Conservation (phyloP, 2,888 invertebrate genomes). For the Ochropleura leucogaster region DNA sequence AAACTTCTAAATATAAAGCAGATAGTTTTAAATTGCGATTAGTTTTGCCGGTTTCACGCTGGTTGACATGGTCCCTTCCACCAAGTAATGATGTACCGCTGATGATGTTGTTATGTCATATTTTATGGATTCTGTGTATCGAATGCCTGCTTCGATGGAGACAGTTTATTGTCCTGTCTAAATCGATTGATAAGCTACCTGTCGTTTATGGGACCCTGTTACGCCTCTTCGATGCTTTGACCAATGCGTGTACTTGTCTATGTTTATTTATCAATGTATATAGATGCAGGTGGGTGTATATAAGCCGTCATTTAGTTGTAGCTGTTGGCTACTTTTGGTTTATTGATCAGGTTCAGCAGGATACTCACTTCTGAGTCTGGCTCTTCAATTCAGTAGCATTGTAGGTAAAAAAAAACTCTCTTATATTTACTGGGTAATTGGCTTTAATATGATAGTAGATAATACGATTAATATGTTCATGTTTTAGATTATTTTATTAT, state of each 20-base stretch:
- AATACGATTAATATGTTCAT: too few species aligned
- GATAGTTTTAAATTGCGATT: constrained; percentile 72
- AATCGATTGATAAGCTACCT: constrained; percentile 43
- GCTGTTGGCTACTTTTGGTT: constrained; percentile 4
- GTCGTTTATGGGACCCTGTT: constrained; percentile 44
- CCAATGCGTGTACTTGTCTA: constrained; percentile 16
- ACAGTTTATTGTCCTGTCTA: constrained; percentile 59
- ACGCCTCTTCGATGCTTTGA: constrained; percentile 54
- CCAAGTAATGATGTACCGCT: constrained; percentile 39
- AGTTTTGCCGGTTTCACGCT: constrained; percentile 65
- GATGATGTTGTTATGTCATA: constrained; percentile 48
- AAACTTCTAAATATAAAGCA: constrained; percentile 78
- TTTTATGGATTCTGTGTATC: constrained; percentile 44
- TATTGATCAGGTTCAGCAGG: not conserved
- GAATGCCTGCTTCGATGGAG: constrained; percentile 28
- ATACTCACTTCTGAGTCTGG: too few species aligned
- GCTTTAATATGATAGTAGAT: too few species aligned
- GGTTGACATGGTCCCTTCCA: constrained; percentile 42
- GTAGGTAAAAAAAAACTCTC: too few species aligned
- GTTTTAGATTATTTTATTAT: not conserved
- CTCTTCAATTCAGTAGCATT: not conserved
- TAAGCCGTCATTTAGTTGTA: not conserved
- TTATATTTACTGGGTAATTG: not conserved
- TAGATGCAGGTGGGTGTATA: not conserved
- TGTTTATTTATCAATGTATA: not conserved